Base-by-base conservation (phyloP, 2,888 invertebrate genomes). In the Encarsia formosa region DNA sequence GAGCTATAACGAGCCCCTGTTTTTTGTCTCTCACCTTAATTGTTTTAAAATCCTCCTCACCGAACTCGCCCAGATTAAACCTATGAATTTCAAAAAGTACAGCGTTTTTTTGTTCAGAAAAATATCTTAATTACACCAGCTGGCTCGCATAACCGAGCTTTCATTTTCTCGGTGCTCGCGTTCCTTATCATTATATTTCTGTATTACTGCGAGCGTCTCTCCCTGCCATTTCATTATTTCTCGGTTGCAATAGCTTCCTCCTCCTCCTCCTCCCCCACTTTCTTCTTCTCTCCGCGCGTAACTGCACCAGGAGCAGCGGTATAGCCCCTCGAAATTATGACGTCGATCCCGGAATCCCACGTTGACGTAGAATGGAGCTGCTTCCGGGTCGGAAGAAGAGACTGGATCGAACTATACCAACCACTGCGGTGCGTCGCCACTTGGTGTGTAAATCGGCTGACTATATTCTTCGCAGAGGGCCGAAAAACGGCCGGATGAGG, bases 281-380 rank as follows among this genome's bases (percentile, higher is more conserved):
- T 59, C 56, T 55, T 52, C 59, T 20, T 35, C 20, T 38, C 38
- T 18, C 8, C 8, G 9, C 20, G 8, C 22, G 20, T 26, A 6
- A 22, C 37, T 18, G 15, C 24, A n/a, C n/a, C n/a, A n/a, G n/a
- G n/a, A n/a, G 32, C 16, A 2, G 48, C 23, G 49, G 47, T 49
- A 54, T 52, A 60, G 58, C 60, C n/a, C 60, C 58, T 54, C 52
- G 58, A 64, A 69, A 70, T 70, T 68, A 69, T 66, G 65, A 65
- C 64, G 61, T 64, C 65, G 65, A 65, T 63, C 58, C n/a, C 60
- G 61, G 62, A 65, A 64, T 65, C n/a, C n/a, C 64, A 61, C 62
- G 64, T 63, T 65, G 63, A 64, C 61, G 61, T 62, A 61, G 61
- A 63, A 62, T 62, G 58, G 59, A 59, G 60, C 44, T 54, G 56